phyloP scores from a whole-genome alignment of 2,888 invertebrate genomes.

The Agrochola lychnidis region DNA sequence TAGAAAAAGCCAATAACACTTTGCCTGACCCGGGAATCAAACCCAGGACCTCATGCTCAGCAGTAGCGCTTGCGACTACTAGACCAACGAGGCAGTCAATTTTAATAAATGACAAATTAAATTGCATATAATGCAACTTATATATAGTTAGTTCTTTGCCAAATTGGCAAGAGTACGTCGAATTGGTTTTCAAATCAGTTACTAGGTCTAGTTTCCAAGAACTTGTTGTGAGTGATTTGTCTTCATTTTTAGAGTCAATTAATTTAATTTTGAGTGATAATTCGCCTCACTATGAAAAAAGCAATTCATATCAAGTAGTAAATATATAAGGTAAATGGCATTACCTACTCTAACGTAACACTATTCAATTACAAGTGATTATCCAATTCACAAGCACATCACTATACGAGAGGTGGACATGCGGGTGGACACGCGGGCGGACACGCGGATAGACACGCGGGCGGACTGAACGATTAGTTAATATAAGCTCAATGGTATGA shows the following conservation, averaged over 20 bases:
- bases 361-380: background rate
- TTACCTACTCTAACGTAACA: background rate
- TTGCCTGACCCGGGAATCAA: no score
- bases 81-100: no score
- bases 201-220: background rate
- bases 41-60: no score
- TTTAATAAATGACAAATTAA: background rate
- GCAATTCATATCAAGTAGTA: background rate
- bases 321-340: background rate
- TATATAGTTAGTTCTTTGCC: background rate
- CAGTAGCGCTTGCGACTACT: no score
- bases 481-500: background rate
- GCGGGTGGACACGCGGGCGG: constrained; percentile 9
- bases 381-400: constrained; percentile 6
- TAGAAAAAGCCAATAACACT: no score
- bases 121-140: background rate
- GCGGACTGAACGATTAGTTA: constrained; percentile 28
- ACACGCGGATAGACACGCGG: constrained; percentile 19
- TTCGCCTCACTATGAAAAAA: background rate
- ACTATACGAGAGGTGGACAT: constrained; percentile 25
- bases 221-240: background rate
- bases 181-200: background rate
- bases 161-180: constrained; percentile 11
- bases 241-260: background rate
- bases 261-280: background rate